phyloP scores from a whole-genome alignment of 2,888 invertebrate genomes.

The Apotomis capreana region DNA sequence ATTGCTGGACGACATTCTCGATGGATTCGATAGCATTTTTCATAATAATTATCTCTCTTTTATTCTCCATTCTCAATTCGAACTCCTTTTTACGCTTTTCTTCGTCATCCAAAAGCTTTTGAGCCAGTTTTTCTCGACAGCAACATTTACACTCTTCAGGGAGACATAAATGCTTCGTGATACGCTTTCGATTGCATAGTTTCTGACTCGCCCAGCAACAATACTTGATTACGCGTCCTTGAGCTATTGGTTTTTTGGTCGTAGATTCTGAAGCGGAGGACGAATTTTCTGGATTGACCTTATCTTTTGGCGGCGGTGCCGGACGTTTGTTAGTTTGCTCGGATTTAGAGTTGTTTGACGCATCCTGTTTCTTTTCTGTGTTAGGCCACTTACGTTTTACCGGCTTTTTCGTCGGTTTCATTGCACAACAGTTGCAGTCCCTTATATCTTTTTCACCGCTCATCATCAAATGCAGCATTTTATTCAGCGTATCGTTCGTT shows the following conservation, averaged over 20 bases:
- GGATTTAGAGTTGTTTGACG: conserved; percentile 22
- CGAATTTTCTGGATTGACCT: neutral
- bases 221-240: conserved; percentile 38
- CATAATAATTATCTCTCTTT: conserved; percentile 40
- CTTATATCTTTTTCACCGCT: conserved; percentile 37
- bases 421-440: conserved; percentile 21
- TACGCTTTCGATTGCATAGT: conserved; percentile 27
- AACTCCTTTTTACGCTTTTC: neutral
- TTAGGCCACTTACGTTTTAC: conserved; percentile 12
- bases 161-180: conserved; percentile 48
- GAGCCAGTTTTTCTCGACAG: conserved; percentile 50
- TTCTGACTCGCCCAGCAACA: conserved; percentile 64
- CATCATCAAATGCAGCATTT: conserved; percentile 64
- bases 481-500: conserved; percentile 64
- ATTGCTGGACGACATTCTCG: conserved; percentile 45
- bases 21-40: conserved; percentile 45
- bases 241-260: neutral
- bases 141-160: conserved; percentile 54
- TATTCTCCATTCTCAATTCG: conserved; percentile 2
- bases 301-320: neutral
- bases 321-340: neutral
- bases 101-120: neutral
- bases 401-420: conserved; percentile 42
- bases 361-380: conserved; percentile 34
- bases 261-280: neutral